These are phyloP conservation scores for Alca torda DNA, from an alignment of 2,797 vertebrate species.

Conservation along the genomic window DNA sequence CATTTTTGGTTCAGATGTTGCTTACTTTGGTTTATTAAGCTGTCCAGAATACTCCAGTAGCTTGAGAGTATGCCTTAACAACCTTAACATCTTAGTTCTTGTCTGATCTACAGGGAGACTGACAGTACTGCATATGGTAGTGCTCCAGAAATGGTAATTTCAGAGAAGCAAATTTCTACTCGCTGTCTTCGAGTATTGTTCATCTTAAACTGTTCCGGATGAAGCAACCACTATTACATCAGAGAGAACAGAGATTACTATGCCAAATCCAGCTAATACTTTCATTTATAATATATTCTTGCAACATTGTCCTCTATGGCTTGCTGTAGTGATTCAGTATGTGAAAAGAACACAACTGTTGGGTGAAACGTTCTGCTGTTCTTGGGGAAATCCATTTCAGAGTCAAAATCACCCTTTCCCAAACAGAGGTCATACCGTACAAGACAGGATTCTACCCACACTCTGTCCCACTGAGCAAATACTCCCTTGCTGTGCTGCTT, in stretches of 20 bases:
- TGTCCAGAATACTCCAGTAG: not conserved
- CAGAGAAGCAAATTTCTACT: not conserved
- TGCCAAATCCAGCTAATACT: not conserved
- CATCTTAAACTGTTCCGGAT: not conserved
- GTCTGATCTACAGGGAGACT: not conserved
- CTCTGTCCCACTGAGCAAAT: not conserved
- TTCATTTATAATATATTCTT: not conserved
- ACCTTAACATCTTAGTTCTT: not conserved
- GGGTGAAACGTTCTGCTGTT: not conserved
- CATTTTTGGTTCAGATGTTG: constrained; percentile 39
- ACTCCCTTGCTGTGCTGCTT: not conserved
- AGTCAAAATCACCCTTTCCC: not conserved
- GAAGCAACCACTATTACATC: not conserved
- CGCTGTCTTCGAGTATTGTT: not conserved
- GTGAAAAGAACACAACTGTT: not conserved
- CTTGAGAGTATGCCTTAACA: not conserved
- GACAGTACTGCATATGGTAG: not conserved
- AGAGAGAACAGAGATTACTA: not conserved
- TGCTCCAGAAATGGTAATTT: not conserved
- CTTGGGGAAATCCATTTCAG: not conserved
- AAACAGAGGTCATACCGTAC: not conserved
- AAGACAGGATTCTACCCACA: not conserved
- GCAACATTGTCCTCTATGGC: not conserved
- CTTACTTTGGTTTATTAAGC: constrained; percentile 9
- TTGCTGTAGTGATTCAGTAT: not conserved